Base-by-base conservation (phyloP, 2,797 vertebrate species). In the Telmatherina bonti region DNA sequence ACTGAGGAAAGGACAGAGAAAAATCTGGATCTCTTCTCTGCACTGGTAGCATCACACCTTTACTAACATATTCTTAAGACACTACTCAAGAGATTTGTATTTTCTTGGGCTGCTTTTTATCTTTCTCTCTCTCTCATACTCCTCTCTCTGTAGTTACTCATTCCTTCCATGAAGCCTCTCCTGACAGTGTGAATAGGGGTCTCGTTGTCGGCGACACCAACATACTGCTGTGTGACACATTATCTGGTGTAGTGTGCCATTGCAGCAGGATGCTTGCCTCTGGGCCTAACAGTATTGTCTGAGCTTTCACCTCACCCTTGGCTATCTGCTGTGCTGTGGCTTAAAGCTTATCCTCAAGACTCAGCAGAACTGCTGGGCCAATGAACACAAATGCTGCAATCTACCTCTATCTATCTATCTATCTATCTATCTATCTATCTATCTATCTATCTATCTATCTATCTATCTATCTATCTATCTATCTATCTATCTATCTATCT, bases 261-360 rank as follows among this genome's bases (percentile, higher is more conserved):
- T 88, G 84, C 91, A 85, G 88, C 86, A 76, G 85, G 81, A 89
- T 79, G 76, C 86, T 88, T 85, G 85, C 90, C 85, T 85, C 73
- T 30, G 76, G 89, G 88, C 78, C 86, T 59, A 79, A 78, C 81
- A 41, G 60, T 79, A 84, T 90, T 88, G 89, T 91, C 83, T 83
- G 88, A 86, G 88, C 82, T 82, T 84, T 84, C 82, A 87, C 90
- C 81, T 88, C 88, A 86, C 86, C 85, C 67, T 79, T 78, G 84
- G 88, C 87, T 86, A 77, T 88, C 89, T 82, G 72, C 85, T 88
- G 85, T 74, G 84, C 83, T 87, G 67, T 86, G 79, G 90, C 91
- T 91, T 82, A 85, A 79, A 90, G 92, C 92, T 93, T 90, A 91
- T 92, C 90, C 90, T 76, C 78, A 64, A 85, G 90, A 86, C 77